These are phyloP conservation scores for Bombus affinis DNA, from an alignment of 1,140 invertebrate genomes.

Conservation along the genomic window DNA sequence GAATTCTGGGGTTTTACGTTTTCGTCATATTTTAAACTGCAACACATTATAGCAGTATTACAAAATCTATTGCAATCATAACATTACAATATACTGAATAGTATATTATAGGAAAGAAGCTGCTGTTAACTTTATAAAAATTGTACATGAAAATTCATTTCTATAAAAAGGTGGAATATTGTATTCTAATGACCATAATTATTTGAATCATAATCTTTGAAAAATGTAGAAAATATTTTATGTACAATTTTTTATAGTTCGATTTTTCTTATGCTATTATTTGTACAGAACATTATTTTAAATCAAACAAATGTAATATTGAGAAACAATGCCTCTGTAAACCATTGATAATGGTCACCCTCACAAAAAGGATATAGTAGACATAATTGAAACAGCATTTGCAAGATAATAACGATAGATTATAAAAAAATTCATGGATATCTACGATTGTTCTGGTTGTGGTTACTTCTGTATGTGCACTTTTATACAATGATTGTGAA, in stretches of 20 bases:
- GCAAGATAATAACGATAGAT: conserved; percentile 44
- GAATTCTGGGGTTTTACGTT: neutral
- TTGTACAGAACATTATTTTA: neutral
- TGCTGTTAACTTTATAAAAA: conserved; percentile 7
- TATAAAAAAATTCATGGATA: conserved; percentile 42
- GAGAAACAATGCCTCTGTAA: neutral
- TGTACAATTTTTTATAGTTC: conserved; percentile 1
- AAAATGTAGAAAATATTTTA: neutral
- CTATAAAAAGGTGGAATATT: neutral
- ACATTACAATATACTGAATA: neutral
- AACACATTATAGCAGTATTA: neutral
- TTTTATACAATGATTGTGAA: conserved; percentile 48
- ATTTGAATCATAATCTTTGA: neutral
- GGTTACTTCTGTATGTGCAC: conserved; percentile 49
- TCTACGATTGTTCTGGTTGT: conserved; percentile 47
- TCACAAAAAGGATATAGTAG: conserved; percentile 3
- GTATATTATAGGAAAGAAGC: neutral
- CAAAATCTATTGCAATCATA: neutral
- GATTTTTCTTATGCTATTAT: neutral
- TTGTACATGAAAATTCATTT: conserved; percentile 2
- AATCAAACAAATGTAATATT: neutral
- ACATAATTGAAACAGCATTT: conserved; percentile 41
- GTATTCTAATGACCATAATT: neutral
- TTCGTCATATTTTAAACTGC: neutral
- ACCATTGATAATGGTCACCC: conserved; percentile 20